A percentile compares a stretch with the other conserved stretches of the same genome.
Conservation (phyloP, 2,888 invertebrate genomes). For the Drosophila robusta region DNA sequence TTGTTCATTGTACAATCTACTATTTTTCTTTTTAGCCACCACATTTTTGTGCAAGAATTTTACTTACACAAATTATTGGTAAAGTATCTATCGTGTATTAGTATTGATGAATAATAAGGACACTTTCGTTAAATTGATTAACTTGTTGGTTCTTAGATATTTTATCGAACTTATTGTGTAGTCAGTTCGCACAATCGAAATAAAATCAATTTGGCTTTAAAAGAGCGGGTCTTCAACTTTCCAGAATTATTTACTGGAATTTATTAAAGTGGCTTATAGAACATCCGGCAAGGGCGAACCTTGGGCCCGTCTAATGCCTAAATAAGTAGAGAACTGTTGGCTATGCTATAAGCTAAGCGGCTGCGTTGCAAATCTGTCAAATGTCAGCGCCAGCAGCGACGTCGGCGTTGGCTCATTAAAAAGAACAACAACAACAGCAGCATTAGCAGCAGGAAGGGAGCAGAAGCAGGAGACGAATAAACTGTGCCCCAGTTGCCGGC, state of each 20-base stretch:
- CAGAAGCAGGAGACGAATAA: slow-evolving; percentile 1
- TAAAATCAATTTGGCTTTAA: no score
- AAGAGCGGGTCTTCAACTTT: neutral
- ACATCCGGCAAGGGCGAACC: neutral
- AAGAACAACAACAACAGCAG: slow-evolving; percentile 22
- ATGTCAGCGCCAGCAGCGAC: slow-evolving; percentile 70
- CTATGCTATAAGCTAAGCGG: slow-evolving; percentile 49
- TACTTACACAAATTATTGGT: no score
- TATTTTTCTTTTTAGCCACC: no score
- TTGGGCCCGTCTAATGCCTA: slow-evolving; percentile 45
- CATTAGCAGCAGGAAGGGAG: neutral
- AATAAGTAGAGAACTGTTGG: slow-evolving; percentile 56
- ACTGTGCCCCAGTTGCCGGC: slow-evolving; percentile 22
- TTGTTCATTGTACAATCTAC: no score
- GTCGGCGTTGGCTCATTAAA: slow-evolving; percentile 69
- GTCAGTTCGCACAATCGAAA: no score
- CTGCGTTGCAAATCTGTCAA: slow-evolving; percentile 77
- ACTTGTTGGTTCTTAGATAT: no score
- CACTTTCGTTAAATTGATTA: no score
- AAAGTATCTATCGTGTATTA: no score
- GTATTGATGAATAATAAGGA: no score
- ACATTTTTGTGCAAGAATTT: no score
- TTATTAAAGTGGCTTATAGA: neutral
- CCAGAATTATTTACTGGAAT: neutral
- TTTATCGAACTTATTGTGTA: no score